Percentiles rank a stretch among this genome's conserved stretches.
These are phyloP conservation scores for Graptemys geographica DNA, from an alignment of 2,797 vertebrate species.

Conservation along the genomic window DNA sequence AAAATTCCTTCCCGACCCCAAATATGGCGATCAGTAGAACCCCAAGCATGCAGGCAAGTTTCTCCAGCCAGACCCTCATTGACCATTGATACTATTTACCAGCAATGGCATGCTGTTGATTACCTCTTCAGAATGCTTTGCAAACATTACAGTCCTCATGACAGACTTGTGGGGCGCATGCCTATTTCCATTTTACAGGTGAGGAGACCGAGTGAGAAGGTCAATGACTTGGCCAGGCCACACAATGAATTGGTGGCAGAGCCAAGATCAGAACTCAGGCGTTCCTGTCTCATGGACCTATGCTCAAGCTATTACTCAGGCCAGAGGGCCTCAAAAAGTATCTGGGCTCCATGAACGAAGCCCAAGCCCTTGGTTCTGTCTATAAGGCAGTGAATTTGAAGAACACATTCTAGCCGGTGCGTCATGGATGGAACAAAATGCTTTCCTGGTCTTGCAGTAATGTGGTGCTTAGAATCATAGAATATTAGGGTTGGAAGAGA, in stretches of 20 bases:
- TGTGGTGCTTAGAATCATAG: accelerated
- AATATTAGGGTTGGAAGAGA: too few relatives aligned
- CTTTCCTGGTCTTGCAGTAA: accelerated
- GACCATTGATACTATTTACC: too few relatives aligned
- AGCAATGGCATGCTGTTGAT: not conserved
- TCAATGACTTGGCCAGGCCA: not conserved
- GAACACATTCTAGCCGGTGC: not conserved
- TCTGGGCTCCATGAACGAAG: not conserved
- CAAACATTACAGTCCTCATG: not conserved
- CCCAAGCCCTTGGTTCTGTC: accelerated
- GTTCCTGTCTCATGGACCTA: accelerated
- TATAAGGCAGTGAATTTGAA: not conserved
- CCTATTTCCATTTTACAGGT: not conserved
- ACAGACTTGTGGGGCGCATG: not conserved
- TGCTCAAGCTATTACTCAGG: accelerated
- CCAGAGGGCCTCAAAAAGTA: not conserved
- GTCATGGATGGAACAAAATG: not conserved
- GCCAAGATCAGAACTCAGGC: accelerated
- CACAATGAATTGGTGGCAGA: not conserved
- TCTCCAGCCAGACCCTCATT: too few relatives aligned
- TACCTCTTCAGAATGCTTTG: accelerated
- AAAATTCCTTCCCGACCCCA: too few relatives aligned
- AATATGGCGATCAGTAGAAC: too few relatives aligned
- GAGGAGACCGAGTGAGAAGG: not conserved
- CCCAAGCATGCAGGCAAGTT: too few relatives aligned